Conservation (phyloP, 2,797 vertebrate species). For the Luscinia luscinia region DNA sequence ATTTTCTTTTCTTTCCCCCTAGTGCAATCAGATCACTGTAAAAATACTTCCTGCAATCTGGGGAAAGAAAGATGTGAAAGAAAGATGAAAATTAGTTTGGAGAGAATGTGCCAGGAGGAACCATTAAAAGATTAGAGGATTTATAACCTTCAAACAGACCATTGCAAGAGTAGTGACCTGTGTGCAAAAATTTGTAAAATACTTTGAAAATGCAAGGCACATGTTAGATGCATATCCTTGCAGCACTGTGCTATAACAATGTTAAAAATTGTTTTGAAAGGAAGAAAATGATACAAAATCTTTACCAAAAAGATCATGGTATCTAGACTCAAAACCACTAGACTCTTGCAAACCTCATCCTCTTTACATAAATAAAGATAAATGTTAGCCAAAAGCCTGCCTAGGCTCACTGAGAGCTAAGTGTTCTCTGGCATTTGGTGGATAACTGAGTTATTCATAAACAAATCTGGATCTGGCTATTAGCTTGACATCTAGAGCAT, state of each 20-base stretch:
- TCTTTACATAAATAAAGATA: not conserved
- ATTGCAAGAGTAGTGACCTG: not conserved
- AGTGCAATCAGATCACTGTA: not conserved
- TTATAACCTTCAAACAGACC: not conserved
- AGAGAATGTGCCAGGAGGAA: not conserved
- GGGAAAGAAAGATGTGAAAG: not conserved
- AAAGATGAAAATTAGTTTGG: not conserved
- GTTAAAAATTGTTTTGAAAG: not conserved
- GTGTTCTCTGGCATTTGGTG: not conserved
- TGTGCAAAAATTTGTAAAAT: not conserved
- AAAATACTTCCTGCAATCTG: not conserved
- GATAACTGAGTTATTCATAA: not conserved
- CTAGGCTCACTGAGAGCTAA: not conserved
- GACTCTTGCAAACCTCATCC: not conserved
- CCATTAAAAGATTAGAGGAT: not conserved
- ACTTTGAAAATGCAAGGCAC: not conserved
- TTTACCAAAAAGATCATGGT: not conserved
- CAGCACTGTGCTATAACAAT: not conserved
- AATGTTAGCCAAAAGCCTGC: not conserved
- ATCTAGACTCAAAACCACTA: not conserved
- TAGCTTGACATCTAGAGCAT: slow-evolving; percentile 13
- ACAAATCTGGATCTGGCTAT: not conserved
- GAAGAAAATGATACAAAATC: not conserved
- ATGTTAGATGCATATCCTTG: not conserved
- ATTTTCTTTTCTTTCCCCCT: not conserved